These are phyloP conservation scores for Orthonevra nobilis DNA, from an alignment of 2,888 invertebrate genomes.

Conservation along the genomic window DNA sequence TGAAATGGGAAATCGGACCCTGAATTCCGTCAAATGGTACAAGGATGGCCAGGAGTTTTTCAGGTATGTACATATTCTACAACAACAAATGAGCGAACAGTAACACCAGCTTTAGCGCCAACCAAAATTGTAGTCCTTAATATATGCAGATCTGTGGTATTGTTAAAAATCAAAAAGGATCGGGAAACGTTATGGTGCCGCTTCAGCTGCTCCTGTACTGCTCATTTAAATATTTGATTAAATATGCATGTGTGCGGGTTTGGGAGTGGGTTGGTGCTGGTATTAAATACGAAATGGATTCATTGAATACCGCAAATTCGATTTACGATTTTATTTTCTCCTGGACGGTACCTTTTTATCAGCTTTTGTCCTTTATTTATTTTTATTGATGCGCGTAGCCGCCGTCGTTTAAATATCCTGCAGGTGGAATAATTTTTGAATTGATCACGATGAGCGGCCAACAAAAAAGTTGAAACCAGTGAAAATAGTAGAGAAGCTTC, in stretches of 20 bases:
- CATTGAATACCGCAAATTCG: conserved; percentile 68
- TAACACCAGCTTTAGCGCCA: not conserved
- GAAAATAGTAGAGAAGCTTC: conserved; percentile 1
- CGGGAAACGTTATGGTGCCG: conserved; percentile 22
- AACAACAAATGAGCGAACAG: conserved; percentile 9
- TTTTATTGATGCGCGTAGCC: conserved; percentile 42
- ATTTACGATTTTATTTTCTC: conserved; percentile 24
- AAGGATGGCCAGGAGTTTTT: conserved; percentile 80
- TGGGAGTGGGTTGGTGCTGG: conserved; percentile 12
- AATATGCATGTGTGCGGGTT: conserved; percentile 50
- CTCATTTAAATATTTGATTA: conserved; percentile 70
- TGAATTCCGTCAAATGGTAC: conserved; percentile 80
- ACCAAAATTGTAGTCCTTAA: conserved; percentile 52
- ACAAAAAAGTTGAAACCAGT: not conserved
- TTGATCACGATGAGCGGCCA: conserved; percentile 21
- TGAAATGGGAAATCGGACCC: conserved; percentile 79
- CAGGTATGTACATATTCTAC: conserved; percentile 74
- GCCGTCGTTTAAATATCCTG: conserved; percentile 38
- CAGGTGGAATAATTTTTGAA: conserved; percentile 61
- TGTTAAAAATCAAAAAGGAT: conserved; percentile 5
- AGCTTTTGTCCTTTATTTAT: conserved; percentile 10
- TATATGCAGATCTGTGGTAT: conserved; percentile 59
- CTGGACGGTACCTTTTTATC: too few species aligned
- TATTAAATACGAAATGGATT: conserved; percentile 58
- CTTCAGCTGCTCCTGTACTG: conserved; percentile 52